Evolutionary conservation across 1,140 invertebrate species (phyloP), one percentile per base, ranked within the genome.

Genomic region (Trichoplusia ni): DNA sequence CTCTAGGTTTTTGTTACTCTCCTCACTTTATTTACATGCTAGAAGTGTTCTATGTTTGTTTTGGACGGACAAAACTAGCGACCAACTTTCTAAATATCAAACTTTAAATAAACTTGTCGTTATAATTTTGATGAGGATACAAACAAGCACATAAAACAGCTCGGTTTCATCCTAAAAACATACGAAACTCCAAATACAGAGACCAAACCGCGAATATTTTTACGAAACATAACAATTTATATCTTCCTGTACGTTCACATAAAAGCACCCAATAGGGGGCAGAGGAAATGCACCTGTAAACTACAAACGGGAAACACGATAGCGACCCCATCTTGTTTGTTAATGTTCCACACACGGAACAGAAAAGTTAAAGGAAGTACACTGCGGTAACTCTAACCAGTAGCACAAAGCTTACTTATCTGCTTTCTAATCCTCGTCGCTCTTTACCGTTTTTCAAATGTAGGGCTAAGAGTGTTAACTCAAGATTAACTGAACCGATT

Each of bases 241-340:
- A 19, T 8, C 6, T 18, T 18, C 37, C 6, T 40, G 14, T 18
- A 18, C 29, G 9, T 33, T 33, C 29, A 33, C 9, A 33, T n/a
- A 29, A 27, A 25, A 11, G 23, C 29, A 47, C 11, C 8, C 31
- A 13, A 35, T 23, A 31, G 11, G 11, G 11, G 1, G 25, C 6
- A 31, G 4, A 56, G 38, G 51, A 64, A 56, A 51, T 56, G 40
- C 42, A 47, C 27, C 21, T 42, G 33, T 44, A 63, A 63, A 53
- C 23, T 56, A 16, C 38, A 31, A 29, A 13, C 16, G 18, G 53
- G 54, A 49, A 31, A 16, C 16, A 35, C n/a, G 63, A 65, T 58
- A 59, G 18, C 38, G 7, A 38, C 42, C 13, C 13, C 31, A 13
- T 14, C 4, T 58, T 31, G 54, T 44, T 44, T 47, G n/a, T 31